phyloP scores from a whole-genome alignment of 2,888 invertebrate species.

The Drosophila austrosaltans region DNA sequence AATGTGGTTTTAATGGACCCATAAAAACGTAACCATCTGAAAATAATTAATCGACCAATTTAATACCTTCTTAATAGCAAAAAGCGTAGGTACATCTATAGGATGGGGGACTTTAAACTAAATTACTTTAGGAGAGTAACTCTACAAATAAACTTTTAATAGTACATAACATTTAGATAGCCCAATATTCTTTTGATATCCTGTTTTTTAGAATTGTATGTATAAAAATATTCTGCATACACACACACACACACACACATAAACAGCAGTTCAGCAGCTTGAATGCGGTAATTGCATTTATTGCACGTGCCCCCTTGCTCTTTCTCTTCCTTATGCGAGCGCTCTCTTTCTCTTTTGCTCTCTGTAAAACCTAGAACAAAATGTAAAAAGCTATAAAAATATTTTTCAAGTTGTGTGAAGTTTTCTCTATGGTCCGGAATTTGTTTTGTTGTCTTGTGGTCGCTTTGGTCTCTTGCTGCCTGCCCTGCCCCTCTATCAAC shows the following conservation, averaged over 20 bases:
- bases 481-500: conserved; percentile 18
- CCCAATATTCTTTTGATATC: conserved; percentile 27
- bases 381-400: conserved; percentile 51
- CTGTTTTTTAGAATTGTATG: conserved; percentile 30
- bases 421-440: conserved; percentile 44
- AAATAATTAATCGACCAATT: neutral
- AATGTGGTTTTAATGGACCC: neutral
- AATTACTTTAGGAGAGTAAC: neutral
- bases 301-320: conserved; percentile 63
- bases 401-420: conserved; percentile 53
- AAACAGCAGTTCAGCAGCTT: conserved; percentile 42
- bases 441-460: conserved; percentile 23
- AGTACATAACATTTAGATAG: neutral
- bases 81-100: no score
- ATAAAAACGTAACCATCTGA: neutral
- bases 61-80: neutral
- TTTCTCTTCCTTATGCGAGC: conserved; percentile 33
- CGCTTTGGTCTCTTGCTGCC: conserved; percentile 3
- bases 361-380: conserved; percentile 56
- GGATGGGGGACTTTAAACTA: no score
- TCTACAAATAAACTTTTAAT: neutral
- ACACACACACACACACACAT: conserved; percentile 31
- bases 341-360: conserved; percentile 24
- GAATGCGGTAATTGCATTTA: conserved; percentile 77
- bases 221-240: conserved; percentile 43